A percentile compares a stretch with the other conserved stretches of the same genome.
Conservation (phyloP, 2,113 vertebrate genomes). For the Daubentonia madagascariensis region DNA sequence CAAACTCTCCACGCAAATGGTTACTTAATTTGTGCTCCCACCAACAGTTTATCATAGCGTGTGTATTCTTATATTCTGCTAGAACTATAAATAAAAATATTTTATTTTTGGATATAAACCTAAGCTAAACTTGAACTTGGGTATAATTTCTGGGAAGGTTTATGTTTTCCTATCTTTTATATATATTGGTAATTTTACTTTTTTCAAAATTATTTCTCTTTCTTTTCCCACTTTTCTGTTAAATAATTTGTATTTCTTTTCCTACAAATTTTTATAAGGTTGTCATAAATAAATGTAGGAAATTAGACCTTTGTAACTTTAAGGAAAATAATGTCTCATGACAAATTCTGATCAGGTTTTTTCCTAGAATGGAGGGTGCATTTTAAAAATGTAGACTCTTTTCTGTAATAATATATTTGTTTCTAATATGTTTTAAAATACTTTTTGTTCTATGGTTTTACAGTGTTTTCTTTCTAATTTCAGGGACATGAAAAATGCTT, state of each 20-base stretch:
- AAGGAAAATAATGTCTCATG: neutral
- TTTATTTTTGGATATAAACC: neutral
- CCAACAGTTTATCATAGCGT: neutral
- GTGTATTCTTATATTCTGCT: neutral
- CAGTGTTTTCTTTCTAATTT: neutral
- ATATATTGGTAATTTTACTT: neutral
- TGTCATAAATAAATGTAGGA: neutral
- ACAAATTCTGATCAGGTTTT: neutral
- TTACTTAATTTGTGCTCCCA: neutral
- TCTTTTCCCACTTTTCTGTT: neutral
- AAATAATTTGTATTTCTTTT: conserved; percentile 7
- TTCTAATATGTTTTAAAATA: neutral
- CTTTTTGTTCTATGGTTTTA: neutral
- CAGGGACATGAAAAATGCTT: neutral
- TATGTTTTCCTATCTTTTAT: neutral
- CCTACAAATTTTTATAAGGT: neutral
- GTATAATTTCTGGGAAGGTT: neutral
- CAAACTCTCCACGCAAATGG: neutral
- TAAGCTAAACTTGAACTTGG: neutral
- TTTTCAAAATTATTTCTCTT: neutral
- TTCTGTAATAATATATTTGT: neutral
- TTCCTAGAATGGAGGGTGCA: neutral
- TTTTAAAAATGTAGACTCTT: neutral
- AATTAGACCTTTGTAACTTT: neutral
- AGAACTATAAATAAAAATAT: neutral